Percentiles rank a stretch among this genome's conserved stretches.
Evolutionary conservation across 2,113 vertebrate genomes (phyloP).

Genomic region (Ameiurus melas): DNA sequence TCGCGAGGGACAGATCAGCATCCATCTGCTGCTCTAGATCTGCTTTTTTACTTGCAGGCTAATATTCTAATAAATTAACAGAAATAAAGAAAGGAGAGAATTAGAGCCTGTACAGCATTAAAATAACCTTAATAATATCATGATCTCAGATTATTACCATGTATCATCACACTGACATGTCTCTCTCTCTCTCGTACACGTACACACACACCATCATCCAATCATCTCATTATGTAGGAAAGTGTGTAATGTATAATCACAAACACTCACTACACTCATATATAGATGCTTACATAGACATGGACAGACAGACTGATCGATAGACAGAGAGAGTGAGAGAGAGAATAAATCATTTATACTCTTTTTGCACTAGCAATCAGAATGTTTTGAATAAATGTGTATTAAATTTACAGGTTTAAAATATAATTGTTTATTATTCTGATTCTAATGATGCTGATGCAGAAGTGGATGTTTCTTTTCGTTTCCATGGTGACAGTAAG

Average conservation of each 20-base stretch:
- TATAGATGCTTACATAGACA: too few species aligned
- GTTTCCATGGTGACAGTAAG: not conserved
- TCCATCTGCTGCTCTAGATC: conserved; percentile 21
- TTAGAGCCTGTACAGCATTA: not conserved
- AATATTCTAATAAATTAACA: not conserved
- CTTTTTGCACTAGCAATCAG: not conserved
- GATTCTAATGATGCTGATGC: not conserved
- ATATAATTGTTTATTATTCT: not conserved
- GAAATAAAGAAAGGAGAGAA: not conserved
- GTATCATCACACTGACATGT: not conserved
- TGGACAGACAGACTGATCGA: too few species aligned
- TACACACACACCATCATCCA: too few species aligned
- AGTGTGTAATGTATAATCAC: too few species aligned
- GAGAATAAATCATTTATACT: too few species aligned
- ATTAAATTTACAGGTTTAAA: not conserved
- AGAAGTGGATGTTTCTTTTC: not conserved
- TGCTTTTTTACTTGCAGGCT: not conserved
- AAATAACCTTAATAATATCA: not conserved
- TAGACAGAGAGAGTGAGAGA: too few species aligned
- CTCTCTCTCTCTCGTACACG: too few species aligned
- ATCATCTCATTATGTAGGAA: too few species aligned
- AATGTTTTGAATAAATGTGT: not conserved
- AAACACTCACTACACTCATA: too few species aligned
- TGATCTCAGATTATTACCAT: not conserved
- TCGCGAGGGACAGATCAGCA: conserved; percentile 27